Base-by-base conservation (phyloP, 1,140 invertebrate species). In the Phortica variegata region DNA sequence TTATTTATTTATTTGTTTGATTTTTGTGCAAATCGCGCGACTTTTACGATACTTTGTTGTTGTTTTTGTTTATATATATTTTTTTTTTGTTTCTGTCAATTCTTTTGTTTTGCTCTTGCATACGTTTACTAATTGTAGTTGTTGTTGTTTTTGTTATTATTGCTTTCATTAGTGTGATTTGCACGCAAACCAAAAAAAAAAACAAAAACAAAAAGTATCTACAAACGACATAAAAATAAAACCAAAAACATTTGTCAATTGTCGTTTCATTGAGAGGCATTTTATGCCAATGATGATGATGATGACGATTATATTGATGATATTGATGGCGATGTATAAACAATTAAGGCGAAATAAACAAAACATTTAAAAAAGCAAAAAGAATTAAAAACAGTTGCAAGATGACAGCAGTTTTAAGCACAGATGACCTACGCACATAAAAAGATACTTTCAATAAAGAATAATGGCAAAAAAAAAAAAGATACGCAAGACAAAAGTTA, bases 311-410 rank as follows among this genome's bases (percentile, higher is more conserved):
- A n/a, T n/a, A n/a, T 13, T 5, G n/a, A 5, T 18, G 20, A n/a
- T 33, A 15, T 44, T 18, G 18, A 32, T 21, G 37, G 23, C 18
- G 32, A 26, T 56, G 51, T 60, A 52, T 42, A 52, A 52, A 47
- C 56, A 37, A 33, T 43, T 32, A 23, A 52, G 33, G n/a, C 32
- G 17, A 40, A 34, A 54, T 43, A 65, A 65, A 65, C 61, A 65
- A 65, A 65, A 55, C 61, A 65, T 49, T 65, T 65, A 61, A 58
- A 26, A 17, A 39, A n/a, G 29, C 16, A 31, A 39, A 40, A 29
- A 9, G 8, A 21, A 37, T 26, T 38, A 43, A 37, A 17, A 26
- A 29, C n/a, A n/a, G n/a, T n/a, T n/a, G n/a, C n/a, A n/a, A n/a
- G n/a, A n/a, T n/a, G n/a, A n/a, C n/a, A n/a, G n/a, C n/a, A n/a